These are phyloP conservation scores for Polyommatus iphigenia DNA, from an alignment of 2,888 invertebrate species.

Conservation along the genomic window DNA sequence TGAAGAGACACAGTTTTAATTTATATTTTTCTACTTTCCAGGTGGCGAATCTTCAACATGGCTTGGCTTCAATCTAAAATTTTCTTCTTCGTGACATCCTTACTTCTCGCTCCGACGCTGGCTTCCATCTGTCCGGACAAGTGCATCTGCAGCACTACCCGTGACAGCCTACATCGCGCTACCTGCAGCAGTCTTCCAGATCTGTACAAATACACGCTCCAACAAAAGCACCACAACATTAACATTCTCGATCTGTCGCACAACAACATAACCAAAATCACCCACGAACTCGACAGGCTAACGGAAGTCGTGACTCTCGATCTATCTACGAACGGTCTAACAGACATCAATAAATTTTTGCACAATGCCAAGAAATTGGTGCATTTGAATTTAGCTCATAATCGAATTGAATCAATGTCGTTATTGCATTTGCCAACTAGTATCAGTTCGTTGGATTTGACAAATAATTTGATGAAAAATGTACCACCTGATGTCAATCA, in stretches of 20 bases:
- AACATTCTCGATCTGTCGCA: conserved; percentile 83
- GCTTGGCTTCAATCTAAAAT: conserved; percentile 55
- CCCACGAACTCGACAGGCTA: conserved; percentile 79
- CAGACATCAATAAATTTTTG: conserved; percentile 80
- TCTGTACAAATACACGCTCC: conserved; percentile 83
- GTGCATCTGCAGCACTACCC: conserved; percentile 81
- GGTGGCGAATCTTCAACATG: conserved; percentile 63
- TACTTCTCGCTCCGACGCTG: conserved; percentile 56
- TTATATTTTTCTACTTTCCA: conserved; percentile 56
- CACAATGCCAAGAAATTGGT: conserved; percentile 79
- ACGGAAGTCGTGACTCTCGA: conserved; percentile 82
- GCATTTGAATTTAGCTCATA: conserved; percentile 81
- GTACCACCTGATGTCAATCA: conserved; percentile 80
- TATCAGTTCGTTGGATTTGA: conserved; percentile 82
- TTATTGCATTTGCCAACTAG: conserved; percentile 77
- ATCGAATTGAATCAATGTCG: conserved; percentile 78
- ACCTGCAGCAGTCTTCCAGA: conserved; percentile 86
- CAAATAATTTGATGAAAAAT: conserved; percentile 80
- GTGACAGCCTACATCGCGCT: conserved; percentile 85
- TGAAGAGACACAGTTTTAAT: conserved; percentile 28
- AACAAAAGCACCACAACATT: conserved; percentile 75
- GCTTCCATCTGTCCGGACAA: conserved; percentile 74
- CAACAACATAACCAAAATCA: conserved; percentile 80
- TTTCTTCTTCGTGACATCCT: conserved; percentile 57
- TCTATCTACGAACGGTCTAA: conserved; percentile 82